Conservation (phyloP, 1,140 invertebrate genomes). For the Apolygus lucorum region DNA sequence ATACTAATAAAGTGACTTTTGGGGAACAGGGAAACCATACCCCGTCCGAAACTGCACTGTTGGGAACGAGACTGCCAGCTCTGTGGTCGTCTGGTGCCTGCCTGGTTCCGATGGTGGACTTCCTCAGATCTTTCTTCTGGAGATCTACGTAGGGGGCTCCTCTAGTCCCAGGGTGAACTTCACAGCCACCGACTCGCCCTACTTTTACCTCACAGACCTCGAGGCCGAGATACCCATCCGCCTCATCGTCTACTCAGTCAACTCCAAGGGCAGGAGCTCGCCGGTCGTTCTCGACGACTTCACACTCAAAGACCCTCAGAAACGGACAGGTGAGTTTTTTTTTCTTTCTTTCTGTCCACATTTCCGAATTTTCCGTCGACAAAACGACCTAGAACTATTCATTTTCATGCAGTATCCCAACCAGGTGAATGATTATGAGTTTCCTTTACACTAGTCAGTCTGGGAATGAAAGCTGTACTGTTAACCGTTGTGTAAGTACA, state of each 20-base stretch:
- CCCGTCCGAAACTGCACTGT: constrained; percentile 64
- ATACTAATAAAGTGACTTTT: background rate
- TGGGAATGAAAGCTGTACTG: too few relatives aligned
- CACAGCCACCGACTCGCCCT: constrained; percentile 51
- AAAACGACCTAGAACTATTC: too few relatives aligned
- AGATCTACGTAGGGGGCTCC: constrained; percentile 56
- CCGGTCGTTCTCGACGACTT: constrained; percentile 61
- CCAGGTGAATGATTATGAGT: too few relatives aligned
- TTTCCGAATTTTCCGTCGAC: too few relatives aligned
- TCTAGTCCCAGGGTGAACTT: constrained; percentile 52
- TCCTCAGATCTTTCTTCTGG: constrained; percentile 67
- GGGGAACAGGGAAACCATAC: constrained; percentile 57
- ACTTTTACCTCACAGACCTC: constrained; percentile 58
- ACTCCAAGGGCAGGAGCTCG: constrained; percentile 65
- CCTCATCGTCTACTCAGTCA: constrained; percentile 63
- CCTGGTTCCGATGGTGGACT: constrained; percentile 77
- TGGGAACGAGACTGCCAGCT: constrained; percentile 62
- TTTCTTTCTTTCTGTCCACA: background rate
- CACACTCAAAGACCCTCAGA: constrained; percentile 68
- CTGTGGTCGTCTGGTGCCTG: constrained; percentile 63
- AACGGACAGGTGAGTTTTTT: constrained; percentile 58
- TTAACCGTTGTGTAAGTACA: too few relatives aligned
- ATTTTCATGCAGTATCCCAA: too few relatives aligned
- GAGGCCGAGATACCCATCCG: constrained; percentile 65
- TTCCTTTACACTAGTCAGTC: too few relatives aligned